A percentile compares a stretch with the other conserved stretches of the same genome.
Conservation (phyloP, 1,140 invertebrate genomes). For the Neotoxoptera formosana region DNA sequence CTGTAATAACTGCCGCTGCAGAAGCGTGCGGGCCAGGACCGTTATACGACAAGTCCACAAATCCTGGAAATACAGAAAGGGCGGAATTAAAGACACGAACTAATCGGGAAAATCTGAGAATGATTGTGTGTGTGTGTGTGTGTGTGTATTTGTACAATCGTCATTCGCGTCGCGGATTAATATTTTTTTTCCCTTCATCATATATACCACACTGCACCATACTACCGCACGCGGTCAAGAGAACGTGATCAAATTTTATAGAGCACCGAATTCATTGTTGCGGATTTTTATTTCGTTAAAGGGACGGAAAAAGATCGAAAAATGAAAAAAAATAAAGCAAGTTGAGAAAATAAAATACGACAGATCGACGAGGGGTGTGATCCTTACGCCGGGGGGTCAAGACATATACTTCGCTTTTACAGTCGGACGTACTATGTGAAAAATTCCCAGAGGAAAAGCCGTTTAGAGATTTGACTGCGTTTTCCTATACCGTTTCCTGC, state of each 20-base stretch:
- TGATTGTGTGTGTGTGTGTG: not conserved
- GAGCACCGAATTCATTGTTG: constrained; percentile 28
- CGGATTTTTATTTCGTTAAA: constrained; percentile 44
- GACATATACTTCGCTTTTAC: constrained; percentile 1
- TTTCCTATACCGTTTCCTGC: not conserved
- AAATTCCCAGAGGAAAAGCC: constrained; percentile 36
- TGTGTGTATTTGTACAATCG: not conserved
- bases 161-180: not conserved
- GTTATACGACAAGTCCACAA: not conserved
- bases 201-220: too few species aligned
- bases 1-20: too few species aligned
- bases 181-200: not conserved
- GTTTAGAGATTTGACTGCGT: constrained; percentile 38
- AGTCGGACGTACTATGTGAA: not conserved
- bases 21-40: not conserved
- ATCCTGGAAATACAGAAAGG: not conserved
- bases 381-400: not conserved
- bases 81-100: constrained; percentile 12
- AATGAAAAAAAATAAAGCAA: not conserved
- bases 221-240: not conserved
- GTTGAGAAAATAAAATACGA: not conserved
- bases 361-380: not conserved
- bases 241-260: constrained; percentile 55
- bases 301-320: not conserved
- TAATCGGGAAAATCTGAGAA: constrained; percentile 16